A percentile compares a stretch with the other conserved stretches of the same genome.
These are phyloP conservation scores for Phyllostomus hastatus DNA, from an alignment of 2,113 vertebrate species.

Conservation along the genomic window DNA sequence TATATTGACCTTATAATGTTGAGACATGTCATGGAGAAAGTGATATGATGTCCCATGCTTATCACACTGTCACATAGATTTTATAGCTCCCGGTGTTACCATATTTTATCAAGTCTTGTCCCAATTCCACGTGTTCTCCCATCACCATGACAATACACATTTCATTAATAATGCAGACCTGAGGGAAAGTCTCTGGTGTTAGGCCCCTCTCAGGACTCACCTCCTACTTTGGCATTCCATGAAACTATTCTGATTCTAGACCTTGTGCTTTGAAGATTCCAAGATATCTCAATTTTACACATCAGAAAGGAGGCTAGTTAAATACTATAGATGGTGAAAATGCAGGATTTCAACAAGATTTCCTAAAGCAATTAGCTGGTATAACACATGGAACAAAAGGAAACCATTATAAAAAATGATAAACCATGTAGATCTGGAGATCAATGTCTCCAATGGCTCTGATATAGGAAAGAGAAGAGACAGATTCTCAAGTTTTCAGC, in stretches of 20 bases:
- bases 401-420: background rate
- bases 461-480: background rate
- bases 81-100: conserved; percentile 45
- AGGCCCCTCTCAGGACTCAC: conserved; percentile 21
- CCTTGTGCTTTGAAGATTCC: background rate
- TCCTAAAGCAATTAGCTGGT: conserved; percentile 31
- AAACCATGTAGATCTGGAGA: conserved; percentile 1
- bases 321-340: background rate
- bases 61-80: conserved; percentile 44
- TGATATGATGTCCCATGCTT: background rate
- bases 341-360: conserved; percentile 8
- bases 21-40: background rate
- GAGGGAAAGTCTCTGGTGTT: background rate
- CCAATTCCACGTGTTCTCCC: conserved; percentile 10
- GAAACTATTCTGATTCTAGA: conserved; percentile 21
- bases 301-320: background rate
- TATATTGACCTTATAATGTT: conserved; percentile 43
- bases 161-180: conserved; percentile 58
- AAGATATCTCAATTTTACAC: background rate
- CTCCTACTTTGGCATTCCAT: conserved; percentile 23
- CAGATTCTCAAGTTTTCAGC: background rate
- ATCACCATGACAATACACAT: conserved; percentile 67
- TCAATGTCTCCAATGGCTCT: background rate
- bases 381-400: background rate
- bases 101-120: conserved; percentile 64